Evolutionary conservation across 1,140 invertebrate species (phyloP).

Genomic region (Leptopilina boulardi): DNA sequence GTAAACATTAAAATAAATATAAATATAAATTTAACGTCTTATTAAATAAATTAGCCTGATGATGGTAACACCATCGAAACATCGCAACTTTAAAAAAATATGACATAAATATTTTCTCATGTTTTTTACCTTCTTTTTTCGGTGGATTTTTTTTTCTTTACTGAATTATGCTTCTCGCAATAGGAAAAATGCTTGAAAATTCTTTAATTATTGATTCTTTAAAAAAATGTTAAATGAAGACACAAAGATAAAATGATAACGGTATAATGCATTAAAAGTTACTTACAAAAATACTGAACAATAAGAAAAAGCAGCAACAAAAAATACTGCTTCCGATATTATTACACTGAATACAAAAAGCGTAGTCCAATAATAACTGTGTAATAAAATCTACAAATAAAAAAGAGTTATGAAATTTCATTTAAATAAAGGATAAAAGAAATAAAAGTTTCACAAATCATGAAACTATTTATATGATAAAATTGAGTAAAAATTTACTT

Average conservation of each 20-base stretch:
- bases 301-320: slow-evolving; percentile 78
- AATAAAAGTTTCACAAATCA: not conserved
- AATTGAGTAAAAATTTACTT: slow-evolving; percentile 66
- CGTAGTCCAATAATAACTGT: slow-evolving; percentile 81
- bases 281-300: slow-evolving; percentile 80
- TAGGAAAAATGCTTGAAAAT: slow-evolving; percentile 27
- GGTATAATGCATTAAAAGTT: slow-evolving; percentile 35
- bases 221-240: slow-evolving; percentile 34
- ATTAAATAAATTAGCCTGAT: no score
- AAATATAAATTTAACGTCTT: no score
- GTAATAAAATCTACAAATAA: slow-evolving; percentile 78
- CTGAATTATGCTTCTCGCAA: no score
- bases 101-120: no score
- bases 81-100: no score
- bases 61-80: no score
- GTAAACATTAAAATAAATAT: no score
- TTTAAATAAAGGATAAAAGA: slow-evolving; percentile 39
- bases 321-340: slow-evolving; percentile 79
- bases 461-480: not conserved
- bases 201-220: not conserved
- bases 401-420: slow-evolving; percentile 43
- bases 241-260: slow-evolving; percentile 41
- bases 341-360: slow-evolving; percentile 78
- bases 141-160: no score
- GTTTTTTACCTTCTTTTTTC: no score